Base-by-base conservation (phyloP, 2,113 vertebrate species). In the Lamprologus ornatipinnis region DNA sequence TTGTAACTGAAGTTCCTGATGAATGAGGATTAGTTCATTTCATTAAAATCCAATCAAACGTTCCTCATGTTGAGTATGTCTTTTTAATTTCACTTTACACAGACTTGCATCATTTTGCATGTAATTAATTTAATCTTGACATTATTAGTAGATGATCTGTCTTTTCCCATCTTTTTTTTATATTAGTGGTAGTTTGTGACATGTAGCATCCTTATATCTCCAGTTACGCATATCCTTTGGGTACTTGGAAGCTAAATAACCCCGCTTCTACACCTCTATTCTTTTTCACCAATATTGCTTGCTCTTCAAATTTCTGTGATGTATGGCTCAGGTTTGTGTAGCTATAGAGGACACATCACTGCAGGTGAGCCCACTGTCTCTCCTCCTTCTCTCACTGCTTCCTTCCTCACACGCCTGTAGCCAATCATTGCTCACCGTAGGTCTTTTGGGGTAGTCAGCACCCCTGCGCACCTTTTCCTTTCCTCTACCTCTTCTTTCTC, bases 281-380 rank as follows among this genome's bases (percentile, higher is more conserved):
- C 82, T 58, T 87, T 79, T 60, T 81, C n/a, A 65, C 55, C 31
- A 45, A 65, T 54, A 28, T 80, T 73, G 15, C 84, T 89, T 85
- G 15, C 75, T 86, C 51, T 81, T 35, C 57, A 55, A 53, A 42
- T 83, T 85, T 51, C 42, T 90, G 83, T 91, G 92, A 93, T 94
- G 89, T 91, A 92, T 94, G 65, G 81, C 60, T 82, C 6, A 53
- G 73, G 79, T 80, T 19, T 91, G 80, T 87, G 82, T 49, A 80
- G 73, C 82, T 84, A 80, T 91, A 87, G 87, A 93, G 92, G 93
- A 92, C 92, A 93, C 90, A 51, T 84, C 54, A 86, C 88, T 88
- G 91, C 94, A 96, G 94, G 91, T 94, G 87, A 92, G 82, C 86
- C 82, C 86, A 81, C 85, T 54, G 57, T 63, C 84, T 53, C 89